Evolutionary conservation across 2,888 invertebrate genomes (phyloP), one percentile per base, ranked within the genome.

Genomic region (Nowickia ferox): DNA sequence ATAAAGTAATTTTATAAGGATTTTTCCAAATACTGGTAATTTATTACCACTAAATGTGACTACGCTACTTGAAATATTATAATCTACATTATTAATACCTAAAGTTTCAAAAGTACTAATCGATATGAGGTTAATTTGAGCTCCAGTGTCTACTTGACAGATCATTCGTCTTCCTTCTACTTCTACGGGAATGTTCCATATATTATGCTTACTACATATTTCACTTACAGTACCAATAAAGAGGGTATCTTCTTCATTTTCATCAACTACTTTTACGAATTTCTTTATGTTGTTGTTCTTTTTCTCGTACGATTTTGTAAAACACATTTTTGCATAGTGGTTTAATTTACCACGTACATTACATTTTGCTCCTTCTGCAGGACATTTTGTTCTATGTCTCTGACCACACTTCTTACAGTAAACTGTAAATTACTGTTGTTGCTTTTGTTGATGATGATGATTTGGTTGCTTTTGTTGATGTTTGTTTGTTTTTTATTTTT

Each of bases 261-360:
- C 48, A 15, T 51, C 17, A 0, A 51, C 48, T 51, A 51, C 17
- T 51, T 51, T 17, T 17, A 51, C 48, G 48, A 51, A 51, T 9
- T 51, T 51, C 8, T 15, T 51, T 15, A n/a, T 15, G 15, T 55
- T 6, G 15, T 22, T 6, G 17, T 57, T 57, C 1, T 15, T 57
- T 10, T 15, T 38, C 6, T 57, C 15, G 5, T 10, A 30, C 17
- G 17, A 9, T 38, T 17, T 57, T 30, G 30, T 15, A 55, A 76
- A 82, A 63, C 69, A 82, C 82, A 82, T 82, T 57, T 42, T 82
- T 1, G 82, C 82, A 30, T 68, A 82, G 38, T 82, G 75, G 46
- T 75, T 68, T 69, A 9, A 19, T 53, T 63, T 69, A 42, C 65
- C 55, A 65, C 76, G 63, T 57, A 22, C 55, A 17, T 71, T 40